A percentile compares a stretch with the other conserved stretches of the same genome.
Evolutionary conservation across 2,888 invertebrate genomes (phyloP).

Genomic region (Girardia tigrina): DNA sequence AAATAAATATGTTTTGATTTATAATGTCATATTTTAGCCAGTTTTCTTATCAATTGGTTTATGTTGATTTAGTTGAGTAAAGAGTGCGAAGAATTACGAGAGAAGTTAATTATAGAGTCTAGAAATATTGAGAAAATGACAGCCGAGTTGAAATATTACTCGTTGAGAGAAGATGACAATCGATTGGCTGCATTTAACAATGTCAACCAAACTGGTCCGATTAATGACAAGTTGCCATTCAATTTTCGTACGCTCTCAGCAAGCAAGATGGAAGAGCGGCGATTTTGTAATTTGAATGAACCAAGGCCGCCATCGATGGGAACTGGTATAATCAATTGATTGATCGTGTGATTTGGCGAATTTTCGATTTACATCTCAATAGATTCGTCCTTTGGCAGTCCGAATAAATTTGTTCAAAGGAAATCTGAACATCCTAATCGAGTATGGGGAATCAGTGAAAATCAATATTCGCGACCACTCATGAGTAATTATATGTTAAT

Average conservation of each 20-base stretch:
- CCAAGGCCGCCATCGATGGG: too few species aligned
- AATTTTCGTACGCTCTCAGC: too few species aligned
- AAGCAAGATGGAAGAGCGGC: too few species aligned
- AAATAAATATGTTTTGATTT: neutral
- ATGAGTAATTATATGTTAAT: too few species aligned
- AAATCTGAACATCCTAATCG: slow-evolving; percentile 1
- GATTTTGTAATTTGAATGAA: too few species aligned
- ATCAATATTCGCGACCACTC: neutral
- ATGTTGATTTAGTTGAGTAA: neutral
- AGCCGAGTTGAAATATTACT: neutral
- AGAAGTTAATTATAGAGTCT: neutral
- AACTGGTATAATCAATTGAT: too few species aligned
- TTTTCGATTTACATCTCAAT: neutral
- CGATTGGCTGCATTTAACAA: too few species aligned
- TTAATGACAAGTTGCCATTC: too few species aligned
- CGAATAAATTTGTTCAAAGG: neutral
- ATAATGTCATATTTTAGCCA: neutral
- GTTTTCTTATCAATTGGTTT: too few species aligned
- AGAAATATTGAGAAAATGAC: slow-evolving; percentile 1
- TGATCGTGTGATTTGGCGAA: too few species aligned
- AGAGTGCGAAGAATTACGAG: neutral
- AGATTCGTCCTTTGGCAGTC: slow-evolving; percentile 2
- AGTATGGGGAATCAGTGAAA: neutral
- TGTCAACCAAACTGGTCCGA: too few species aligned
- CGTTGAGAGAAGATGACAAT: neutral